Conservation (phyloP, 2,797 vertebrate species). For the Sebastolobus altivelis region DNA sequence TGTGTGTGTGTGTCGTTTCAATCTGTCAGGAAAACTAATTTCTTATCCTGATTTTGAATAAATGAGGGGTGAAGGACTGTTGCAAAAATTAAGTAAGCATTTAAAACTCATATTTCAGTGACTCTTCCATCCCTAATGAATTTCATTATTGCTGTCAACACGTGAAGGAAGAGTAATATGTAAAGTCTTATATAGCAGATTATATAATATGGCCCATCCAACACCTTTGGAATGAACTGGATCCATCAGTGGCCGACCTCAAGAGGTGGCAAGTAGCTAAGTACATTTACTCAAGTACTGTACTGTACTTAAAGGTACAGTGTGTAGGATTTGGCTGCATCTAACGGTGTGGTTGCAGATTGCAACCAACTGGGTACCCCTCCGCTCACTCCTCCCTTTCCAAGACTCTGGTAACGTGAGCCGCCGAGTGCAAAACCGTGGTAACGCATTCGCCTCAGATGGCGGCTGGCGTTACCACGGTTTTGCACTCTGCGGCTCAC, state of each 20-base stretch:
- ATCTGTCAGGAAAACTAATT: slow-evolving; percentile 34
- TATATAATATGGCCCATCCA: neutral
- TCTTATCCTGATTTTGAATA: slow-evolving; percentile 47
- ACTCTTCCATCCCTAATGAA: slow-evolving; percentile 33
- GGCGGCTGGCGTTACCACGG: too few relatives aligned
- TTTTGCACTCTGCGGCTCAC: too few relatives aligned
- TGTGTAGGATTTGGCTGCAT: too few relatives aligned
- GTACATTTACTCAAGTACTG: neutral
- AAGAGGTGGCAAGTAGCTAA: neutral
- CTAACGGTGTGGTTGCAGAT: too few relatives aligned
- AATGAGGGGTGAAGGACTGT: slow-evolving; percentile 54
- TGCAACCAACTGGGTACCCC: too few relatives aligned
- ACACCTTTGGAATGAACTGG: neutral
- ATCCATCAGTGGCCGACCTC: neutral
- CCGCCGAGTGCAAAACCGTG: too few relatives aligned
- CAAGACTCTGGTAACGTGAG: too few relatives aligned
- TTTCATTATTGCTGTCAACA: slow-evolving; percentile 38
- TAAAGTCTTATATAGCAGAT: neutral
- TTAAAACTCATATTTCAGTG: slow-evolving; percentile 44
- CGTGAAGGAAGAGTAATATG: slow-evolving; percentile 25
- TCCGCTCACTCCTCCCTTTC: too few relatives aligned
- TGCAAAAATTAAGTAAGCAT: slow-evolving; percentile 7
- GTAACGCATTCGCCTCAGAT: too few relatives aligned
- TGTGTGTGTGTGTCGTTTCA: neutral
- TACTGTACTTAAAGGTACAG: neutral